Evolutionary conservation across 2,113 vertebrate genomes (phyloP).

Genomic region (Conger conger): DNA sequence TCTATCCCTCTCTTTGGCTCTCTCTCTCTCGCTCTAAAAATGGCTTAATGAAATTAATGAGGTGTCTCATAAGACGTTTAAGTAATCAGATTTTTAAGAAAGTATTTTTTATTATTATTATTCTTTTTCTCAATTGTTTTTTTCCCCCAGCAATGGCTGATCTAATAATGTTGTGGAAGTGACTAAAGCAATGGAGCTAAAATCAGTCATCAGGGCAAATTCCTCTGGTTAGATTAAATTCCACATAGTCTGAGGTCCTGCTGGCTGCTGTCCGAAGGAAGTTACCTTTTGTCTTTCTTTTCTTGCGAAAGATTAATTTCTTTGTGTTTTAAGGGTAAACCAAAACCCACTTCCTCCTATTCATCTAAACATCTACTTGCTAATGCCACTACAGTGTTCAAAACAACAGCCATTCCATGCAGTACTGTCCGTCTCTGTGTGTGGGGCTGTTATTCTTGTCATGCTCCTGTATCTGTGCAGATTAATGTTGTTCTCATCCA

Average conservation of each 20-base stretch:
- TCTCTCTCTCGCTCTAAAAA: not conserved
- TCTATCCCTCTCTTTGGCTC: not conserved
- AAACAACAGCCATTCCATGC: constrained; percentile 54
- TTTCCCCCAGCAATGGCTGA: not conserved
- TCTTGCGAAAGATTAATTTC: constrained; percentile 43
- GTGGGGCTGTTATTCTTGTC: constrained; percentile 10
- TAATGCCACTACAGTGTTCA: constrained; percentile 42
- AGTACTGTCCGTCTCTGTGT: constrained; percentile 26
- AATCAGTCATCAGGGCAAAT: not conserved
- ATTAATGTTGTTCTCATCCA: constrained; percentile 16
- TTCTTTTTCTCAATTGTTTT: not conserved
- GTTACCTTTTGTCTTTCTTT: constrained; percentile 13
- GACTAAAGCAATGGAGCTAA: too few relatives aligned
- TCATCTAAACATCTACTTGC: constrained; percentile 40
- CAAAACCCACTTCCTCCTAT: constrained; percentile 64
- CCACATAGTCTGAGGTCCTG: not conserved
- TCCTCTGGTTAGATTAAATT: not conserved
- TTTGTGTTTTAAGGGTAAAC: constrained; percentile 55
- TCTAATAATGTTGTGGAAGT: not conserved
- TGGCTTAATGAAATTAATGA: too few relatives aligned
- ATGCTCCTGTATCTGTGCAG: constrained; percentile 11
- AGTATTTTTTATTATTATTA: not conserved
- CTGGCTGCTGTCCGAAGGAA: not conserved
- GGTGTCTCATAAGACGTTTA: too few relatives aligned
- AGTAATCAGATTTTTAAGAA: not conserved